These are phyloP conservation scores for Heteromyza rotundicornis DNA, from an alignment of 2,888 invertebrate genomes.

Conservation along the genomic window DNA sequence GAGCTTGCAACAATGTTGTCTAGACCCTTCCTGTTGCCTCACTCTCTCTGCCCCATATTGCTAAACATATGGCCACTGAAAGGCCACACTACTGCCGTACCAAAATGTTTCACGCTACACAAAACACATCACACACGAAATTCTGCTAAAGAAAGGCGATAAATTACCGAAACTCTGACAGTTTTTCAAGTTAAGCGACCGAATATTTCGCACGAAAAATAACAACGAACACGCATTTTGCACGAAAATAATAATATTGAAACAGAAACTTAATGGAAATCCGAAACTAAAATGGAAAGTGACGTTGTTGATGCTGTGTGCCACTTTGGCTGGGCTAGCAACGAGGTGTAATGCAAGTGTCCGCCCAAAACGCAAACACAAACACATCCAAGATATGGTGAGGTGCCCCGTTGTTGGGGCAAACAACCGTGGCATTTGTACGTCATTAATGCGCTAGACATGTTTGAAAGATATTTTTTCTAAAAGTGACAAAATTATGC, in stretches of 20 bases:
- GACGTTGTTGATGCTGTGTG: not conserved
- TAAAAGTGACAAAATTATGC: not conserved
- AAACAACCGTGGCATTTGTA: constrained; percentile 2
- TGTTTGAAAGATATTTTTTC: not conserved
- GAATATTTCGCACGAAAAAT: not conserved
- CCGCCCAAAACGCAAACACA: constrained; percentile 4
- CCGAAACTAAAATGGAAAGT: constrained; percentile 16
- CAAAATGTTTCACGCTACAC: not conserved
- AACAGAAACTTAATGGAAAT: constrained; percentile 13
- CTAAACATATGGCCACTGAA: no score
- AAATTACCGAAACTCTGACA: constrained; percentile 12
- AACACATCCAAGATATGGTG: no score
- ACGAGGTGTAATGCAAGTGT: not conserved
- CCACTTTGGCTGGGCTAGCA: not conserved
- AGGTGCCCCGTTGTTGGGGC: not conserved
- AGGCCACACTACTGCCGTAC: not conserved
- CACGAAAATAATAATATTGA: no score
- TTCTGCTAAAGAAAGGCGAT: constrained; percentile 3
- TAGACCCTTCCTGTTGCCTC: no score
- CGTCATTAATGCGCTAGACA: constrained; percentile 11
- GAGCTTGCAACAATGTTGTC: no score
- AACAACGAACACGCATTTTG: no score
- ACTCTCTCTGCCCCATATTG: no score
- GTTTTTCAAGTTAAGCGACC: not conserved
- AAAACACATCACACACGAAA: not conserved